Percentiles rank a stretch among this genome's conserved stretches.
Evolutionary conservation across 2,113 vertebrate species (phyloP).

Genomic region (Cervus canadensis): DNA sequence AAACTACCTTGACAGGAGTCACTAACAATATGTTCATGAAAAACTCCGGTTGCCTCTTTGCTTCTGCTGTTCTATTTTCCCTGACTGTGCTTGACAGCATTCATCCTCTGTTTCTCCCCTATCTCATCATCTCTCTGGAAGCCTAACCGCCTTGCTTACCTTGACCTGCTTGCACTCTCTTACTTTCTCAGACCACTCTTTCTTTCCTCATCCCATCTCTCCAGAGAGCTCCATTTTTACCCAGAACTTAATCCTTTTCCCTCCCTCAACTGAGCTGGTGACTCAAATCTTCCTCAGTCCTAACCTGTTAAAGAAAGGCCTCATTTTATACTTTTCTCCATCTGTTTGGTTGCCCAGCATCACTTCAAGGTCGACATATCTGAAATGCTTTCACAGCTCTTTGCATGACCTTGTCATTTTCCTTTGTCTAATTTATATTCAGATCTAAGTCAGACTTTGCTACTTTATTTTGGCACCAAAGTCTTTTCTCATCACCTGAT

Average conservation of each 20-base stretch:
- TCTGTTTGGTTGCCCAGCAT: neutral
- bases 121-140: accelerated
- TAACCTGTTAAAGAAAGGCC: neutral
- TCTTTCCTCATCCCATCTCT: neutral
- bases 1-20: neutral
- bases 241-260: neutral
- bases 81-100: neutral
- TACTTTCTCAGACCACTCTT: neutral
- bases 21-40: neutral
- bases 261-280: neutral
- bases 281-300: neutral
- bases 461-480: neutral
- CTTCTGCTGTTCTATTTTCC: neutral
- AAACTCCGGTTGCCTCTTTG: neutral
- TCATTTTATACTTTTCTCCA: neutral
- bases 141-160: neutral
- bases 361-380: neutral
- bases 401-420: neutral
- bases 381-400: neutral
- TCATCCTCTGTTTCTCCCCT: neutral
- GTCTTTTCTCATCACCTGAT: neutral
- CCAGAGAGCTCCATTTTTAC: neutral
- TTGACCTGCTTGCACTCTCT: neutral
- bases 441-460: neutral
- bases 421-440: neutral